These are phyloP conservation scores for Cotesia chilonis DNA, from an alignment of 1,140 invertebrate species.

Conservation along the genomic window DNA sequence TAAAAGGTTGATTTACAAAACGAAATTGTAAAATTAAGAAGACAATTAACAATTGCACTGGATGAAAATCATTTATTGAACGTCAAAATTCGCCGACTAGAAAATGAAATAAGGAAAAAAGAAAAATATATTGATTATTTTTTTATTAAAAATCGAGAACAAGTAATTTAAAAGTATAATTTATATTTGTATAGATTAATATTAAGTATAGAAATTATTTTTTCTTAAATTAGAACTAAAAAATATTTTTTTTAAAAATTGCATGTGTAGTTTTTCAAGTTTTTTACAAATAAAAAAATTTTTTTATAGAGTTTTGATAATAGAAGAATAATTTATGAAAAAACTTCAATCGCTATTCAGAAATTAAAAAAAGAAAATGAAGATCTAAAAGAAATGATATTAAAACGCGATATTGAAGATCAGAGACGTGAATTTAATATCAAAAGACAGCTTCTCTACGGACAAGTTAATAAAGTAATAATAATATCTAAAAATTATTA, in stretches of 20 bases:
- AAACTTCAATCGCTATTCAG: constrained; percentile 21
- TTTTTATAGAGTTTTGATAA: not conserved
- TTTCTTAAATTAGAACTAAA: not conserved
- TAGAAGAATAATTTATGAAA: constrained; percentile 26
- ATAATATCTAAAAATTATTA: not conserved
- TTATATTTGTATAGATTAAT: not conserved
- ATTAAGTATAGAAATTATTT: not conserved
- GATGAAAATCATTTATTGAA: constrained; percentile 52
- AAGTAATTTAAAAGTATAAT: constrained; percentile 12
- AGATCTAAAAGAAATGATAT: constrained; percentile 31
- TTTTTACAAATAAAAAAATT: no score
- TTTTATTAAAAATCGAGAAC: constrained; percentile 22
- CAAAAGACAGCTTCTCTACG: constrained; percentile 32
- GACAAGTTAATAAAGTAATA: constrained; percentile 25
- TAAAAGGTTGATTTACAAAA: constrained; percentile 47
- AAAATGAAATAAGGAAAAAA: constrained; percentile 49
- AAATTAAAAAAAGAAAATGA: constrained; percentile 33
- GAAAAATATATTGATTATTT: constrained; percentile 48
- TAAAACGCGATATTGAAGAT: constrained; percentile 23
- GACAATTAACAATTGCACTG: constrained; percentile 43
- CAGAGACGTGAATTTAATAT: constrained; percentile 29
- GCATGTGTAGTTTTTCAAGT: no score
- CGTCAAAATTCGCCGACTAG: constrained; percentile 49
- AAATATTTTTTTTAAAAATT: no score
- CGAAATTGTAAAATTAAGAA: constrained; percentile 48